These are phyloP conservation scores for Halcyon malimbica DNA, from an alignment of 2,113 vertebrate genomes.

Conservation along the genomic window DNA sequence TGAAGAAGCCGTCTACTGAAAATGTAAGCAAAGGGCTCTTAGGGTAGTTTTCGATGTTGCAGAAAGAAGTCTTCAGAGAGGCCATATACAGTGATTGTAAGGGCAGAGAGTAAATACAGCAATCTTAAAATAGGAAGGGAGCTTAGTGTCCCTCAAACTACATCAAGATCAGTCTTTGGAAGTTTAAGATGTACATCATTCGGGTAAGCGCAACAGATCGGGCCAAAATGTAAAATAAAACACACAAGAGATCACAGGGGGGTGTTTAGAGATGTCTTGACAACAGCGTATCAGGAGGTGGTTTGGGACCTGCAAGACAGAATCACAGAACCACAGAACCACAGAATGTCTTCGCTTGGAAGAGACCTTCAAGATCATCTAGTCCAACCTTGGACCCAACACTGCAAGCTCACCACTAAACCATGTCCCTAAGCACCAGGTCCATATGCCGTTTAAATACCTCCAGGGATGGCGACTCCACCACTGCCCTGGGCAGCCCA, in stretches of 20 bases:
- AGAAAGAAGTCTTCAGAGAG: neutral
- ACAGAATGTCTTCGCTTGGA: too few relatives aligned
- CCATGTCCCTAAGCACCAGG: too few relatives aligned
- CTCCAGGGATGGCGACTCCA: too few relatives aligned
- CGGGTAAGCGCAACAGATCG: neutral
- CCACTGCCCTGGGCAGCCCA: too few relatives aligned
- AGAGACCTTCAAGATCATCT: too few relatives aligned
- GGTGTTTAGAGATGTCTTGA: neutral
- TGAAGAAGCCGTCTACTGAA: neutral
- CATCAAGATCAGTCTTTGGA: neutral
- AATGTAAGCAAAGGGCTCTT: neutral
- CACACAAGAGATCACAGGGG: accelerated
- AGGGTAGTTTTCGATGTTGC: neutral
- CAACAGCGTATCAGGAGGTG: neutral
- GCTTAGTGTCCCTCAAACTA: neutral
- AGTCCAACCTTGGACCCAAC: too few relatives aligned
- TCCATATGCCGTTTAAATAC: too few relatives aligned
- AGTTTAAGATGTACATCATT: neutral
- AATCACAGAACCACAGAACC: too few relatives aligned
- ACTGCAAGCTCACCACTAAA: too few relatives aligned
- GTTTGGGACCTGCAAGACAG: neutral
- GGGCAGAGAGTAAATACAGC: neutral
- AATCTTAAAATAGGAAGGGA: neutral
- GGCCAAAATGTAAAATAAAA: neutral
- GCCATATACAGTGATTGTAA: neutral